A percentile compares a stretch with the other conserved stretches of the same genome.
Evolutionary conservation across 2,797 vertebrate genomes (phyloP).

Genomic region (Pseudochaenichthys georgianus): DNA sequence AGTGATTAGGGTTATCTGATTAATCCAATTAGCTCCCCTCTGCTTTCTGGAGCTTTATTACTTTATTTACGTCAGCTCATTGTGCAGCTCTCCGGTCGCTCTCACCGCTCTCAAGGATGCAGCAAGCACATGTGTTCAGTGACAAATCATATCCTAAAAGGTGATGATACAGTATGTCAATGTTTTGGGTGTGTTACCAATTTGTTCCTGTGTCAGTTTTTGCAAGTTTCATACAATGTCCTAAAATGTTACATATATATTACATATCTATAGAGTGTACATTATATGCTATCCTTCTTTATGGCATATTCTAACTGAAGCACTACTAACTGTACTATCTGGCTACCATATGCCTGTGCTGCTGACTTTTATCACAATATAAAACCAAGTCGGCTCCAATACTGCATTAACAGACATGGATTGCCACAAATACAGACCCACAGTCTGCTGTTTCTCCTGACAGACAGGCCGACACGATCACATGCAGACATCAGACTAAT

Average conservation of each 20-base stretch:
- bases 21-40: constrained; percentile 5
- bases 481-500: constrained; percentile 61
- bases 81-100: background rate
- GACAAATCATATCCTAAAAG: background rate
- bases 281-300: background rate
- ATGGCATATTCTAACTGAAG: constrained; percentile 24
- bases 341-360: constrained; percentile 36
- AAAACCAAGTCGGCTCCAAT: constrained; percentile 40
- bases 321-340: constrained; percentile 36
- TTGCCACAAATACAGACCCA: constrained; percentile 66
- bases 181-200: background rate
- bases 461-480: constrained; percentile 49
- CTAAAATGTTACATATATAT: no score
- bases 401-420: constrained; percentile 50
- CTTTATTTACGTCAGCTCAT: no score
- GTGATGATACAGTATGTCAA: background rate
- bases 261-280: no score
- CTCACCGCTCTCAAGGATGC: fast-evolving
- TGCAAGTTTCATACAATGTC: no score
- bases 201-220: background rate
- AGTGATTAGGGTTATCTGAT: constrained; percentile 13
- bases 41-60: background rate
- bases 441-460: constrained; percentile 59
- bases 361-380: constrained; percentile 52
- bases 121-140: background rate